A percentile compares a stretch with the other conserved stretches of the same genome.
These are phyloP conservation scores for Phymastichus coffea DNA, from an alignment of 1,140 invertebrate species.

Conservation along the genomic window DNA sequence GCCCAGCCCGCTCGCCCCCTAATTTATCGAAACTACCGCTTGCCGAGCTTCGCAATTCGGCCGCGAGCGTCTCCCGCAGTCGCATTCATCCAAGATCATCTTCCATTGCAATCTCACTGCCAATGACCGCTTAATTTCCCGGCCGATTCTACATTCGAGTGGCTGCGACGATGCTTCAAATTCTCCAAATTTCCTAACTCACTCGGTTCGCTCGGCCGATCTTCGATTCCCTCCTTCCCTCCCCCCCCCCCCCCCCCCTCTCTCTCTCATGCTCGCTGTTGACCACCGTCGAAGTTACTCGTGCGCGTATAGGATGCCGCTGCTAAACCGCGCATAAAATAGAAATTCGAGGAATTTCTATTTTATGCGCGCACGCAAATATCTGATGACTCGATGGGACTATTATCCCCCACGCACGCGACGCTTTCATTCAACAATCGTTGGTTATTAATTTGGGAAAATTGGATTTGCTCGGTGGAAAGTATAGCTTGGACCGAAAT, in stretches of 20 bases:
- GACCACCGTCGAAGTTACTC: slow-evolving; percentile 9
- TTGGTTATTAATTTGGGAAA: too few relatives aligned
- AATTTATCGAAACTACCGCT: too few relatives aligned
- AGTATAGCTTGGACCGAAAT: background rate
- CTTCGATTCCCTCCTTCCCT: too few relatives aligned
- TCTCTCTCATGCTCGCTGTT: too few relatives aligned
- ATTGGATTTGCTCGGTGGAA: background rate
- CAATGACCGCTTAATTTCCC: background rate
- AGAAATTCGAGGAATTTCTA: background rate
- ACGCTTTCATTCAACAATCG: too few relatives aligned
- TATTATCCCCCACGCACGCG: too few relatives aligned
- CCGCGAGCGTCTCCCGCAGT: too few relatives aligned
- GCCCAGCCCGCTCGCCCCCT: background rate
- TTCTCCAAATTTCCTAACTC: slow-evolving; percentile 40
- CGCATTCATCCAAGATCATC: too few relatives aligned
- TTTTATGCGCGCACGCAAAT: background rate
- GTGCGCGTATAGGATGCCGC: background rate
- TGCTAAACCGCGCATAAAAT: background rate
- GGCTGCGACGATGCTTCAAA: too few relatives aligned
- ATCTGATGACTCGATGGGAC: background rate
- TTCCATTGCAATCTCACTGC: background rate
- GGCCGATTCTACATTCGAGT: background rate
- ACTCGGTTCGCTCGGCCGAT: slow-evolving; percentile 35
- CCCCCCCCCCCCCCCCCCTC: too few relatives aligned
- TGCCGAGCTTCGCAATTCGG: too few relatives aligned